Base-by-base conservation (phyloP, 2,797 vertebrate species). In the Brachyrhaphis roseni region DNA sequence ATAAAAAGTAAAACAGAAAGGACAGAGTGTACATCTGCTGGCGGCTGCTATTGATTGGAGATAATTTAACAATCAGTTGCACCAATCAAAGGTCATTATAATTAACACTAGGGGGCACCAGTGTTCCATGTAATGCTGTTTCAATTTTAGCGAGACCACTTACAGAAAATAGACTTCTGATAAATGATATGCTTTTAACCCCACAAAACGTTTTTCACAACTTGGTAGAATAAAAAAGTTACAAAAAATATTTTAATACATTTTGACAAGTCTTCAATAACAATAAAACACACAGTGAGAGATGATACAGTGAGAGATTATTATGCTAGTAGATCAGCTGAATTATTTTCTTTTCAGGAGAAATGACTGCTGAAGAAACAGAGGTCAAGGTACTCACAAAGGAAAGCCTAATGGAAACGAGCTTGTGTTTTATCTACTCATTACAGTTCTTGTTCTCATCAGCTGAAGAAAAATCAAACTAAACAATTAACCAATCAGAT, bases 101-200 rank as follows among this genome's bases (percentile, higher is more conserved):
- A 89, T 93, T 91, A 93, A 88, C 96, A 95, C 93, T 92, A 96
- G 96, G 95, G 94, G 96, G 95, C 95, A 96, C 93, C 93, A 92
- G 92, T 94, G 96, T 91, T 95, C 95, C 93, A 95, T 86, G 88
- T 77, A 92, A 91, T 78, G 71, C 47, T 86, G 46, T 88, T 87
- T 76, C 70, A 51, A 81, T 80, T 79, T 79, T 79, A 68, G 78
- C 51, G 78, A 80, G 68, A 15, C 83, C 73, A 78, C 84, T 88
- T 72, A 84, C 76, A 86, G 80, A 78, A 82, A 89, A 89, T 79
- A 79, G 78, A 84, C 70, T 83, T 83, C 83, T 88, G 79, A 90
- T 86, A 86, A 90, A 90, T 89, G 47, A 89, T 90, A 78, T 80
- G 80, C 85, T 86, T 89, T 87, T 92, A 87, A 87, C 86, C 87